Evolutionary conservation across 2,888 invertebrate species (phyloP), one percentile per base, ranked within the genome.

Genomic region (Nipponacmea schrenckii): DNA sequence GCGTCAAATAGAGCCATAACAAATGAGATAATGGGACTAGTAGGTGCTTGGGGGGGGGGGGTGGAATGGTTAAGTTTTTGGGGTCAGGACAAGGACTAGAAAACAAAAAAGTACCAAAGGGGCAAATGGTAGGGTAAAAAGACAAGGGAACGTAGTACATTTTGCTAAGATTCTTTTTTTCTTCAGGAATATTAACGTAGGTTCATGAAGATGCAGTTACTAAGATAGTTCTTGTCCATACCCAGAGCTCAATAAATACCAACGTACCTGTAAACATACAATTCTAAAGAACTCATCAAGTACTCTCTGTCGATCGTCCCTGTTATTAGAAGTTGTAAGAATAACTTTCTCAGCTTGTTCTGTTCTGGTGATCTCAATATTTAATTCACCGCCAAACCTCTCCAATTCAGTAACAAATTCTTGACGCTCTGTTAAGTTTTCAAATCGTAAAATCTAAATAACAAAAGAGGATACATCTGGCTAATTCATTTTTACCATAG

Each of bases 241-340:
- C n/a, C n/a, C n/a, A n/a, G 5, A 31, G 31, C 31, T 31, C 31
- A 31, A 65, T 46, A 0, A 31, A 3, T 0, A 50, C 1, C 20
- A 2, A 12, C 44, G 20, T 73, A 85, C 85, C 81, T 83, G 79
- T 17, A 82, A 44, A 69, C 81, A 84, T 31, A 83, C 78, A 27
- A 80, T 75, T 31, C 82, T 77, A 74, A 86, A 83, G 78, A 87
- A 86, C 26, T 79, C 78, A 64, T 85, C 83, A 63, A 87, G 75
- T 5, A 84, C 62, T 56, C 81, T 74, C 71, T 86, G 80, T 39
- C 87, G 71, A 56, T 81, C 79, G 39, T 83, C 83, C 66, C 83
- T 83, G 27, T 85, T 86, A 46, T 81, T 78, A 2, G 86, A 83
- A 14, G 78, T 76, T 7, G 78, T 78, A 27, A 80, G 71, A 44